Evolutionary conservation across 1,140 invertebrate genomes (phyloP).

Genomic region (Hermatobates lingyangjiaoensis): DNA sequence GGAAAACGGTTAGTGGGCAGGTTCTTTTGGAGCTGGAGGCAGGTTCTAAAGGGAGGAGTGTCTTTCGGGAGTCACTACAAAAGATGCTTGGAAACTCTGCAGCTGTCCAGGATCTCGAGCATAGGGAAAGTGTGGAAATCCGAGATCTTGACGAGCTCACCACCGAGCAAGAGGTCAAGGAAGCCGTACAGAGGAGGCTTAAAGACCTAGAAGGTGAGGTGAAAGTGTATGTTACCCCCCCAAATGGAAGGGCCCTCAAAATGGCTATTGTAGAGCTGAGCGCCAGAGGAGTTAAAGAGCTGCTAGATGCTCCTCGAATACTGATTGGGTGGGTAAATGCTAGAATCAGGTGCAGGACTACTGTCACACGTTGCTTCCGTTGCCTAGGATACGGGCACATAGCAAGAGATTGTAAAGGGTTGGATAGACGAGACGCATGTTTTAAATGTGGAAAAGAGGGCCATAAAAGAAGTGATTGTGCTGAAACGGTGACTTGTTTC

Average conservation of each 20-base stretch:
- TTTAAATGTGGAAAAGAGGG: too few relatives aligned
- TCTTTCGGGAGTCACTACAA: not conserved
- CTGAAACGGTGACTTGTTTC: too few relatives aligned
- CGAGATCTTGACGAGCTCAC: not conserved
- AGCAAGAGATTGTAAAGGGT: too few relatives aligned
- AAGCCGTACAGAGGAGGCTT: not conserved
- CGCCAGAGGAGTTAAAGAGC: not conserved
- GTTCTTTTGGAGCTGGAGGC: not conserved
- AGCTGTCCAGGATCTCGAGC: not conserved
- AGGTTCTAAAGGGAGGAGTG: not conserved
- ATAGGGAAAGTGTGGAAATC: not conserved
- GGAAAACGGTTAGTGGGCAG: not conserved
- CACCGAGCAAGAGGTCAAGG: not conserved
- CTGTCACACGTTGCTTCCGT: not conserved
- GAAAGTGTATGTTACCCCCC: not conserved
- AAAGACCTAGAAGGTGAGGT: not conserved
- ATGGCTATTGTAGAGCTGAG: slow-evolving; percentile 1
- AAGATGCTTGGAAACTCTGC: not conserved
- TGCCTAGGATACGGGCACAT: too few relatives aligned
- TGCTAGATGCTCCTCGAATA: not conserved
- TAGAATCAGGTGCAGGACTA: not conserved
- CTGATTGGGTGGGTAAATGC: slow-evolving; percentile 1
- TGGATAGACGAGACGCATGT: too few relatives aligned
- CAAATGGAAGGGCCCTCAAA: not conserved
- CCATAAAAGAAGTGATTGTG: too few relatives aligned